phyloP scores from a whole-genome alignment of 2,888 invertebrate genomes.

The Creontiades dilutus region DNA sequence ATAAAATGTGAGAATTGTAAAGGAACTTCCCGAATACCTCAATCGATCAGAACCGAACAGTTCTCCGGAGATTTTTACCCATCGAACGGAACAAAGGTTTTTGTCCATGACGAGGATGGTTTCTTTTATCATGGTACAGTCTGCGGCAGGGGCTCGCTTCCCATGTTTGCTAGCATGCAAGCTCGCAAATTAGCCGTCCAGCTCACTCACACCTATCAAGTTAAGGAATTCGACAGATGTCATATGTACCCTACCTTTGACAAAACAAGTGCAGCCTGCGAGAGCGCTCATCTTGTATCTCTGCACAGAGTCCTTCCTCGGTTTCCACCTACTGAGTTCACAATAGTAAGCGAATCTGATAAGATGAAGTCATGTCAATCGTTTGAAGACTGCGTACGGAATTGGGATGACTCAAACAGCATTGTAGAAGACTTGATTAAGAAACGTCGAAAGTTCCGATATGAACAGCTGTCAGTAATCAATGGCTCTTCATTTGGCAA shows the following conservation, averaged over 20 bases:
- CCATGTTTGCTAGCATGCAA: background rate
- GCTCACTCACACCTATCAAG: conserved; percentile 8
- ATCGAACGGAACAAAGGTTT: background rate
- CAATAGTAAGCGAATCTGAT: background rate
- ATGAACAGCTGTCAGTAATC: background rate
- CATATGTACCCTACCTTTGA: background rate
- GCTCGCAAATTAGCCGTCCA: conserved; percentile 17
- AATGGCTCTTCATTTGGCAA: background rate
- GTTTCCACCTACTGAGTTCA: background rate
- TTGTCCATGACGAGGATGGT: background rate
- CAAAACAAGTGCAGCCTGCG: background rate
- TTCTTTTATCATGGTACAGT: conserved; percentile 25
- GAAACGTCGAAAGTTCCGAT: background rate
- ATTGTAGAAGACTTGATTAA: background rate
- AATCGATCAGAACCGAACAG: background rate
- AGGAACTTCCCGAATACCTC: conserved; percentile 1
- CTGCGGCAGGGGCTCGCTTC: background rate
- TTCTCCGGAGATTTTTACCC: conserved; percentile 5
- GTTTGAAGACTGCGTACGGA: background rate
- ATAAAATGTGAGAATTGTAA: background rate
- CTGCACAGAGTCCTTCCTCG: background rate
- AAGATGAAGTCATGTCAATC: background rate
- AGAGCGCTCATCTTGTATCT: background rate
- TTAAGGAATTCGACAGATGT: background rate
- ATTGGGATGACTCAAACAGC: background rate